phyloP scores from a whole-genome alignment of 1,140 invertebrate genomes.

The Sycophaga agraensis region DNA sequence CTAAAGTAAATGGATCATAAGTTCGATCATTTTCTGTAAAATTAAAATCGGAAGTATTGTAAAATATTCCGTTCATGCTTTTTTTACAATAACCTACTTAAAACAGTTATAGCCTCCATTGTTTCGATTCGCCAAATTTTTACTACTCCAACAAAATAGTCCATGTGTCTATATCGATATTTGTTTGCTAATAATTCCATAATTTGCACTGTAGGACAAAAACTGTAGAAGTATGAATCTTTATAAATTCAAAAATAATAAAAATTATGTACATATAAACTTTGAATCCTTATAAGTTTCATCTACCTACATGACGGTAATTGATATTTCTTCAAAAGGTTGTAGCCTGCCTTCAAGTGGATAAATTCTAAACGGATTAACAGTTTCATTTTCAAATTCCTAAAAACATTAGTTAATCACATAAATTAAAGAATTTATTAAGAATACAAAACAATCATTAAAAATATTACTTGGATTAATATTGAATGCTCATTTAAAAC shows the following conservation, averaged over 20 bases:
- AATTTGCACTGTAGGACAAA: slow-evolving; percentile 28
- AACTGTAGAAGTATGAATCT: slow-evolving; percentile 33
- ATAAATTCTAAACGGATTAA: slow-evolving; percentile 34
- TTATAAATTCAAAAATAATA: slow-evolving; percentile 6
- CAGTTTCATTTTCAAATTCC: slow-evolving; percentile 30
- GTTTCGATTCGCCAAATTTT: not conserved
- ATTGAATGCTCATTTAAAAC: slow-evolving; percentile 38
- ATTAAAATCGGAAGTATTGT: not conserved
- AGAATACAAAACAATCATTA: too few relatives aligned
- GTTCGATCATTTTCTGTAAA: not conserved
- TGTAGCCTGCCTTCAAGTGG: slow-evolving; percentile 39
- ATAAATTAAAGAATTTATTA: too few relatives aligned
- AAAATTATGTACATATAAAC: slow-evolving; percentile 1
- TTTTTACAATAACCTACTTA: slow-evolving; percentile 7
- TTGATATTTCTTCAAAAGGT: slow-evolving; percentile 40
- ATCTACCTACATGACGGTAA: slow-evolving; percentile 40
- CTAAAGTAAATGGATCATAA: too few relatives aligned
- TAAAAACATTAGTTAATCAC: slow-evolving; percentile 17
- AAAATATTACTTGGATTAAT: slow-evolving; percentile 31
- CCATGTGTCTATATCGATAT: not conserved
- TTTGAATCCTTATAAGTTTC: too few relatives aligned
- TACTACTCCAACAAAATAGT: not conserved
- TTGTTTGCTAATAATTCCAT: not conserved
- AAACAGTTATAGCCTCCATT: not conserved
- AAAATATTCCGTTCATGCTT: not conserved